These are phyloP conservation scores for Hippocampus comes DNA, from an alignment of 2,113 vertebrate species.

Conservation along the genomic window DNA sequence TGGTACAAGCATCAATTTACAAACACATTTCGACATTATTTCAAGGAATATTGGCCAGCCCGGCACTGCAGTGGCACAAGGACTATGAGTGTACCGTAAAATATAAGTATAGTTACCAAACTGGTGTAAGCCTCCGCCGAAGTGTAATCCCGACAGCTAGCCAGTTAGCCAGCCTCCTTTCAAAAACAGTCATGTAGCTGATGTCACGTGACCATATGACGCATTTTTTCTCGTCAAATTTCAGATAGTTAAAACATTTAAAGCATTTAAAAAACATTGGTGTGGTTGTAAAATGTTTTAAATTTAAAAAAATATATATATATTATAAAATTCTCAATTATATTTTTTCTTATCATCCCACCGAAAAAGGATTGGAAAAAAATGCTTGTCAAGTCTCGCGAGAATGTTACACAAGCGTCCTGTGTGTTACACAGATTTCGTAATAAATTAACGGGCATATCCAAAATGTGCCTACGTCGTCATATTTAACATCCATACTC, in stretches of 20 bases:
- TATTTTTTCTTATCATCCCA: constrained; percentile 3
- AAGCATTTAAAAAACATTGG: neutral
- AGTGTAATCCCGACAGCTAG: constrained; percentile 37
- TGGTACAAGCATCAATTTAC: constrained; percentile 13
- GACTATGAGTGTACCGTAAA: neutral
- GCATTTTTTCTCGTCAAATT: neutral
- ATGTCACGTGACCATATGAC: constrained; percentile 41
- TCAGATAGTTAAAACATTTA: neutral
- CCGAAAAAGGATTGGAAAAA: constrained; percentile 20
- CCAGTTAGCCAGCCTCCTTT: constrained; percentile 52
- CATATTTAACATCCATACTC: neutral
- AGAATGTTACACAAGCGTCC: neutral
- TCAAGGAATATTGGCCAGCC: neutral
- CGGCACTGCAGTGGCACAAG: neutral
- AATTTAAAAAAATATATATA: too few species aligned
- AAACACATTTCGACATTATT: neutral
- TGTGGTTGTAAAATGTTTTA: neutral
- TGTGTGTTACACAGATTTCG: too few species aligned
- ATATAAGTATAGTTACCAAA: constrained; percentile 19
- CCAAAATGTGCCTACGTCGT: neutral
- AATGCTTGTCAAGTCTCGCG: constrained; percentile 22
- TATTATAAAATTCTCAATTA: neutral
- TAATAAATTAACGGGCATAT: neutral
- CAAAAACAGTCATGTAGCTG: constrained; percentile 61
- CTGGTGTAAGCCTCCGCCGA: constrained; percentile 29